A percentile compares a stretch with the other conserved stretches of the same genome.
Evolutionary conservation across 1,140 invertebrate species (phyloP).

Genomic region (Drosophila santomea): DNA sequence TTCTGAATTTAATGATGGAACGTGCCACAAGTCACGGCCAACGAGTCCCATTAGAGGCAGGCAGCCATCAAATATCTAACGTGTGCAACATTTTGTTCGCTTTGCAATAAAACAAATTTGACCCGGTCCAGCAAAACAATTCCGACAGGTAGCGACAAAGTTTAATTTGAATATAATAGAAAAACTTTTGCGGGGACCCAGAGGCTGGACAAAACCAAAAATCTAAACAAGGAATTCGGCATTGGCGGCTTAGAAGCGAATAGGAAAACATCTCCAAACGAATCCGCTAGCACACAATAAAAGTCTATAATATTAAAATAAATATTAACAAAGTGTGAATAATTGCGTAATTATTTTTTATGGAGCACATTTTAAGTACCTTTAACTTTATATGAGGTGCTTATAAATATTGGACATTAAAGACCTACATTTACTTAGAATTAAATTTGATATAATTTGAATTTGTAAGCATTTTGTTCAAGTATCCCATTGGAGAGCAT

Average conservation of each 20-base stretch:
- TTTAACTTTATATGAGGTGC: too few relatives aligned
- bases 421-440: too few relatives aligned
- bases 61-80: slow-evolving; percentile 48
- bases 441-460: too few relatives aligned
- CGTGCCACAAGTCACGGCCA: slow-evolving; percentile 63
- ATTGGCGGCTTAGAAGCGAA: not conserved
- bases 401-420: too few relatives aligned
- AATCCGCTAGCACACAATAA: not conserved
- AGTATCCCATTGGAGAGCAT: not conserved
- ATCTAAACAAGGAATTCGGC: not conserved
- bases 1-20: slow-evolving; percentile 63
- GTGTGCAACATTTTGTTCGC: slow-evolving; percentile 40
- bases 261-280: not conserved
- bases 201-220: not conserved
- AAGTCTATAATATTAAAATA: not conserved
- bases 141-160: slow-evolving; percentile 49
- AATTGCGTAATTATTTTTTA: too few relatives aligned
- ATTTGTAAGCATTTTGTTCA: not conserved
- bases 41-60: slow-evolving; percentile 24
- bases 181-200: slow-evolving; percentile 58
- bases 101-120: slow-evolving; percentile 43
- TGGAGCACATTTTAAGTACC: too few relatives aligned
- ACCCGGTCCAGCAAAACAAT: slow-evolving; percentile 42
- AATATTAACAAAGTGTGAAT: not conserved
- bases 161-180: slow-evolving; percentile 84